Conservation (phyloP, 2,113 vertebrate genomes). For the Panthera leo region DNA sequence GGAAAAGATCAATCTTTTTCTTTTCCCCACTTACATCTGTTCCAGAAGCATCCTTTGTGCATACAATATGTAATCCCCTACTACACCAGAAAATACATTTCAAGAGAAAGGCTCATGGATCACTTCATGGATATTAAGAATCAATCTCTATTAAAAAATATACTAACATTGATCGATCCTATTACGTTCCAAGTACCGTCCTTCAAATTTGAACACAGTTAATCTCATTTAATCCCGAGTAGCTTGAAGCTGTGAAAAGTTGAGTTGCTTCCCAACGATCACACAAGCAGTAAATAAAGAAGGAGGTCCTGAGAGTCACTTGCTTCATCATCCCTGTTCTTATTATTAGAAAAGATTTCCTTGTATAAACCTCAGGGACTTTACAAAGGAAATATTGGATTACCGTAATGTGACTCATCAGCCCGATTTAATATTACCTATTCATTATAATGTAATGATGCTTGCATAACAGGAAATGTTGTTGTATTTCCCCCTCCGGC, state of each 20-base stretch:
- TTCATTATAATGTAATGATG: constrained; percentile 48
- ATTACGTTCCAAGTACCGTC: not conserved
- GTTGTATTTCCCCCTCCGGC: not conserved
- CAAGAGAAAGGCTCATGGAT: not conserved
- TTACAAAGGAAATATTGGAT: constrained; percentile 52
- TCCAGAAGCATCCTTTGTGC: not conserved
- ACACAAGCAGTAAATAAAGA: not conserved
- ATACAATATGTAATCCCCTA: not conserved
- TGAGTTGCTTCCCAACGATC: not conserved
- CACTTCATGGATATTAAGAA: not conserved
- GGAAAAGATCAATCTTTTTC: not conserved
- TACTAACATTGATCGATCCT: not conserved
- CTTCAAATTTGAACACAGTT: not conserved
- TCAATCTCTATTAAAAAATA: not conserved
- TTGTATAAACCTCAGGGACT: constrained; percentile 42
- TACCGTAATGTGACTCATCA: constrained; percentile 68
- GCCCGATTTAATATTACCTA: constrained; percentile 60
- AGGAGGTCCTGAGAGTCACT: not conserved
- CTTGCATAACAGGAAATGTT: constrained; percentile 27
- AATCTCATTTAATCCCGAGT: constrained; percentile 27
- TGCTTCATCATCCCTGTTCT: constrained; percentile 4
- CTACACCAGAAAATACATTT: not conserved
- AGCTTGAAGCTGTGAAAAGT: not conserved
- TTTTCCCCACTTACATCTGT: not conserved
- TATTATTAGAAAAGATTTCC: constrained; percentile 47